These are phyloP conservation scores for Pipistrellus kuhlii DNA, from an alignment of 2,797 vertebrate genomes.

Conservation along the genomic window DNA sequence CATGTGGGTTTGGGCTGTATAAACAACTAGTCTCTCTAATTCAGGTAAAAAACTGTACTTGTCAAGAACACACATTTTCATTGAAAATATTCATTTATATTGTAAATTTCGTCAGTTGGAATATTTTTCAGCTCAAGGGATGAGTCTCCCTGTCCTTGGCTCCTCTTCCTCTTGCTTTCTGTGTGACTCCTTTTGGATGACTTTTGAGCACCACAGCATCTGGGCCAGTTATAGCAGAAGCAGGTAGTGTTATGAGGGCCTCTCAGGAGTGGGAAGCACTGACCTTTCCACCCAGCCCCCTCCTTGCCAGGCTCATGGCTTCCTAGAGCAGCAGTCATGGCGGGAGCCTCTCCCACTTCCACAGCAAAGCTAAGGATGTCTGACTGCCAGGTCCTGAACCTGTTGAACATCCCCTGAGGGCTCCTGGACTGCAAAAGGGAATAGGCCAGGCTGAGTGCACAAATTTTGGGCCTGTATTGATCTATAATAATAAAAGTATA, in stretches of 20 bases:
- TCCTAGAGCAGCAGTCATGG: no score
- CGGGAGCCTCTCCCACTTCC: no score
- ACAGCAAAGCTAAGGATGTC: no score
- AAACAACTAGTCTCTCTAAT: constrained; percentile 14
- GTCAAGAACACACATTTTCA: background rate
- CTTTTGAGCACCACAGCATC: background rate
- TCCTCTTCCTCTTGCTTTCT: background rate
- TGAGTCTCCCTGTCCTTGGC: background rate
- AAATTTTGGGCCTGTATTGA: no score
- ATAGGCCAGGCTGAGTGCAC: no score
- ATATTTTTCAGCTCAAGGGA: background rate
- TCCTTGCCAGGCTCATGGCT: background rate
- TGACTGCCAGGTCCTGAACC: no score
- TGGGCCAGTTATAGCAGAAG: background rate
- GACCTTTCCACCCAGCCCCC: background rate
- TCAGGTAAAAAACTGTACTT: background rate
- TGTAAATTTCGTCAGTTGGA: background rate
- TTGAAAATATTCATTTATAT: background rate
- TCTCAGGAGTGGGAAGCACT: background rate
- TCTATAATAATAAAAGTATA: no score
- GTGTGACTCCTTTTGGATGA: background rate
- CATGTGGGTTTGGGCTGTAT: background rate
- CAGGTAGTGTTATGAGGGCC: background rate
- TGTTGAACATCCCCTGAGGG: no score
- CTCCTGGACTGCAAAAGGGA: no score